These are phyloP conservation scores for Hydrotaea diabolus DNA, from an alignment of 2,888 invertebrate genomes.

Conservation along the genomic window DNA sequence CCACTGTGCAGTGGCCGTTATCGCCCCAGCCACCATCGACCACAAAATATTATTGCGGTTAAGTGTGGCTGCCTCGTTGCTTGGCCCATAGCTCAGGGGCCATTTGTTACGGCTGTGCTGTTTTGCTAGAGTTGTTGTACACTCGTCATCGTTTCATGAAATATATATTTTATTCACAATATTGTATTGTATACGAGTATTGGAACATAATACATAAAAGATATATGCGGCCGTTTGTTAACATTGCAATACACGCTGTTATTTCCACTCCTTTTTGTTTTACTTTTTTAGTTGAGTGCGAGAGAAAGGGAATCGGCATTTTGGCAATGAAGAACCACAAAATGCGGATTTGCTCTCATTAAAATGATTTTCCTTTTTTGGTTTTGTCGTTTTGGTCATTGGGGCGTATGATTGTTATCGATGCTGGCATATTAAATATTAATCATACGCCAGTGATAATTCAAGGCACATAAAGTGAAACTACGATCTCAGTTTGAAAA, in stretches of 20 bases:
- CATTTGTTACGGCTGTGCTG: too few relatives aligned
- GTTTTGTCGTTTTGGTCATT: neutral
- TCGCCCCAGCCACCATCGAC: neutral
- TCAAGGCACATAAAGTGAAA: neutral
- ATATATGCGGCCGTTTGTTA: neutral
- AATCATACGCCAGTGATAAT: constrained; percentile 13
- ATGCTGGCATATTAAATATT: constrained; percentile 36
- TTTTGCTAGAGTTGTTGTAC: neutral
- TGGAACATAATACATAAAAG: constrained; percentile 1
- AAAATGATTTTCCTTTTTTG: neutral
- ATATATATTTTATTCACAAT: neutral
- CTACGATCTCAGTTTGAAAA: too few relatives aligned
- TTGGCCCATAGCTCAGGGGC: too few relatives aligned
- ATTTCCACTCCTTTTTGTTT: neutral
- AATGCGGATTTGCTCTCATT: constrained; percentile 17
- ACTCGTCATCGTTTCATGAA: too few relatives aligned
- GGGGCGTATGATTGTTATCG: constrained; percentile 43
- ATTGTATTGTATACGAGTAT: constrained; percentile 4
- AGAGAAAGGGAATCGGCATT: neutral
- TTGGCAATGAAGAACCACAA: constrained; percentile 5
- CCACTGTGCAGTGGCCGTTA: too few relatives aligned
- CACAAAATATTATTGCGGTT: constrained; percentile 54
- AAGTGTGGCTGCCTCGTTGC: constrained; percentile 52
- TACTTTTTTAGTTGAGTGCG: neutral
- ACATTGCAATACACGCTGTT: neutral